A percentile compares a stretch with the other conserved stretches of the same genome.
These are phyloP conservation scores for Harpagus bidentatus DNA, from an alignment of 2,113 vertebrate genomes.

Conservation along the genomic window DNA sequence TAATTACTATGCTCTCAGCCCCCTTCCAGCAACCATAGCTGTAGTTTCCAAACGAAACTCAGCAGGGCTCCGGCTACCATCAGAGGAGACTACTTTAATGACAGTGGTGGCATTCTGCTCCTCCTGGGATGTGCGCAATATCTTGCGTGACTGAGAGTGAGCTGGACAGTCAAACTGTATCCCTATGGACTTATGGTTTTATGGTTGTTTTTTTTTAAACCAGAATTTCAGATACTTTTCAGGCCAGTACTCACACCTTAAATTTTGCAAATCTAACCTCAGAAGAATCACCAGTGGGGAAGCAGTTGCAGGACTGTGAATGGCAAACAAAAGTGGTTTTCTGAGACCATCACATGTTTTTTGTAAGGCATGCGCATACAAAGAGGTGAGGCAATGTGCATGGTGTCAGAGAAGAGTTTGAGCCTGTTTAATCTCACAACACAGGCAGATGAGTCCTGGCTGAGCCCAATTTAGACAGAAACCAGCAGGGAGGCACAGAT, in stretches of 20 bases:
- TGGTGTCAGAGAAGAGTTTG: not conserved
- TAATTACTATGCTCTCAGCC: not conserved
- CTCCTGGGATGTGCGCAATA: not conserved
- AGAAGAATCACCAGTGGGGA: not conserved
- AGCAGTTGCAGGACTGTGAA: not conserved
- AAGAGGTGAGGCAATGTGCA: not conserved
- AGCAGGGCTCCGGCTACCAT: constrained; percentile 3
- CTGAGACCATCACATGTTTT: not conserved
- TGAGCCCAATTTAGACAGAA: not conserved
- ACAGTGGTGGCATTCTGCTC: not conserved
- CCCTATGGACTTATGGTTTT: not conserved
- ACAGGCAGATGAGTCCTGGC: not conserved
- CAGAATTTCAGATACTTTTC: not conserved
- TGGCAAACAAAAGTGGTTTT: not conserved
- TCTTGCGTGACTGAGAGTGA: not conserved
- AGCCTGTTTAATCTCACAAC: not conserved
- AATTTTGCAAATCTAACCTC: not conserved
- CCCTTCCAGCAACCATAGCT: not conserved
- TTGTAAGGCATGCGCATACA: accelerated
- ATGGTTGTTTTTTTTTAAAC: not conserved
- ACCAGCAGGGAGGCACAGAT: not conserved
- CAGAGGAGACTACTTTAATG: not conserved
- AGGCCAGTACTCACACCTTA: not conserved
- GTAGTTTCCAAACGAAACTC: not conserved
- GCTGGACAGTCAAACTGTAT: not conserved